These are phyloP conservation scores for Tetragonula carbonaria DNA, from an alignment of 2,888 invertebrate species.

Conservation along the genomic window DNA sequence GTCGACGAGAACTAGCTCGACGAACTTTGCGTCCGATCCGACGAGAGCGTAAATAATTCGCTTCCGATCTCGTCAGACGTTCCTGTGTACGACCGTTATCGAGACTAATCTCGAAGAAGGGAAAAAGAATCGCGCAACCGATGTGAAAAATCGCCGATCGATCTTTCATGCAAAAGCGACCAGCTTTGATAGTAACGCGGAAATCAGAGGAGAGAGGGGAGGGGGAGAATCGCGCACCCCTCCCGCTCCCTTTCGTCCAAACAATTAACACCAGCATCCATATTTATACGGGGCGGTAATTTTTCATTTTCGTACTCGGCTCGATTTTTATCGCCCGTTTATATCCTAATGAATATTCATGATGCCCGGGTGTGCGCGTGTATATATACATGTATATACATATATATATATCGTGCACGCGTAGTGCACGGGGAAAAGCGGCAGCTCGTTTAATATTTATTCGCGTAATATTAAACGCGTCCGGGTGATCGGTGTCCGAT, in stretches of 20 bases:
- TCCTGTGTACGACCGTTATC: too few species aligned
- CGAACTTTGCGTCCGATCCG: too few species aligned
- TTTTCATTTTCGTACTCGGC: conserved; percentile 30
- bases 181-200: neutral
- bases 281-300: conserved; percentile 32
- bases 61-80: neutral
- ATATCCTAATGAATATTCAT: conserved; percentile 53
- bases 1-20: too few species aligned
- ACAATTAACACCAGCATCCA: conserved; percentile 41
- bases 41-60: too few species aligned
- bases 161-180: neutral
- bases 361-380: neutral
- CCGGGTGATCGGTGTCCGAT: neutral
- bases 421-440: too few species aligned
- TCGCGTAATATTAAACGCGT: conserved; percentile 7
- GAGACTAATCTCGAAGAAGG: neutral
- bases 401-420: too few species aligned
- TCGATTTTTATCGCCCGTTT: conserved; percentile 33
- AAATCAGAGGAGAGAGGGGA: neutral
- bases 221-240: neutral
- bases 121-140: neutral
- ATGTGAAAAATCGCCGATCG: neutral
- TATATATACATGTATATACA: too few species aligned
- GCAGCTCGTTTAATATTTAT: conserved; percentile 42
- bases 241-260: neutral